Evolutionary conservation across 2,888 invertebrate species (phyloP).

Genomic region (Parnassius smintheus): DNA sequence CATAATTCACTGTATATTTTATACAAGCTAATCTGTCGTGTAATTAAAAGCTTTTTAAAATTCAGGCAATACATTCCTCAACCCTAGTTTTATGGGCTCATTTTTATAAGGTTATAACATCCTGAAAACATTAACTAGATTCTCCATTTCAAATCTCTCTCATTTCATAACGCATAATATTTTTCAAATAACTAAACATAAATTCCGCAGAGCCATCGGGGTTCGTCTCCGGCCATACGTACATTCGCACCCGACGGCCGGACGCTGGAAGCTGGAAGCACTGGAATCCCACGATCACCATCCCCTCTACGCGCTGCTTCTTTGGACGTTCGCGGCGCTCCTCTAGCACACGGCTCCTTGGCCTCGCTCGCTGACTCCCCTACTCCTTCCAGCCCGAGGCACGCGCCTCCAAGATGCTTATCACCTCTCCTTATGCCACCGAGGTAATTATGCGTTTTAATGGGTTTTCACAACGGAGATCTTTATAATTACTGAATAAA

Average conservation of each 20-base stretch:
- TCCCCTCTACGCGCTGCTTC: slow-evolving; percentile 91
- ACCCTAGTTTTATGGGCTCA: no score
- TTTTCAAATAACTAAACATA: slow-evolving; percentile 6
- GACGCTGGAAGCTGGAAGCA: slow-evolving; percentile 74
- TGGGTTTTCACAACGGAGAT: no score
- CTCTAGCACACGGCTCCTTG: slow-evolving; percentile 87
- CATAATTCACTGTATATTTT: no score
- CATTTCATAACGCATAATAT: no score
- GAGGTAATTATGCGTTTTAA: slow-evolving; percentile 54
- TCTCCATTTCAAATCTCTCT: no score
- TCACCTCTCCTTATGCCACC: slow-evolving; percentile 90
- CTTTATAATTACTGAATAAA: no score
- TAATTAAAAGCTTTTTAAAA: no score
- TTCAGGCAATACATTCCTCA: no score
- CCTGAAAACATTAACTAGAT: no score
- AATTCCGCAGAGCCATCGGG: slow-evolving; percentile 84
- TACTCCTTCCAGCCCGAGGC: slow-evolving; percentile 66
- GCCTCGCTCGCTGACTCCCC: slow-evolving; percentile 83
- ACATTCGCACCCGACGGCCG: slow-evolving; percentile 92
- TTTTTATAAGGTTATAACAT: no score
- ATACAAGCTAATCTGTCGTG: no score
- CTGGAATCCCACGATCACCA: slow-evolving; percentile 86
- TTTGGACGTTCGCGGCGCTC: slow-evolving; percentile 86
- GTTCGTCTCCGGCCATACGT: slow-evolving; percentile 91
- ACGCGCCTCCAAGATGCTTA: slow-evolving; percentile 82